Conservation (phyloP, 2,113 vertebrate genomes). For the Xyliphius kryptos region DNA sequence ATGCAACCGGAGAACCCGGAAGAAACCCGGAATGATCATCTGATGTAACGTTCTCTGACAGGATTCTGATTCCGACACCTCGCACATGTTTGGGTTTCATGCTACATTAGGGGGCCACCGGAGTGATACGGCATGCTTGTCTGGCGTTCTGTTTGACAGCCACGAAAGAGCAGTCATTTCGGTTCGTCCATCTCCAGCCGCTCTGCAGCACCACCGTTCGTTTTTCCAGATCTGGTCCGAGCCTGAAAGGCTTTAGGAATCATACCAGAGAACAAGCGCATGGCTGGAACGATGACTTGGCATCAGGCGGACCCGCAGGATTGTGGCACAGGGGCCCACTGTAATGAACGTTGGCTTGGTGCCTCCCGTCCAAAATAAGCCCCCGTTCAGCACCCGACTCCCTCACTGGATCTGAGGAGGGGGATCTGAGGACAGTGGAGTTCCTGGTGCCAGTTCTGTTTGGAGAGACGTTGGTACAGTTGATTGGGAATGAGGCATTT, state of each 20-base stretch:
- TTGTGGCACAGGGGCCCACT: background rate
- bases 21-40: no score
- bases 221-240: conserved; percentile 11
- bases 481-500: background rate
- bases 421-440: conserved; percentile 11
- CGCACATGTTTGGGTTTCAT: conserved; percentile 29
- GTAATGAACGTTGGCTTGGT: conserved; percentile 2
- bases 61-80: no score
- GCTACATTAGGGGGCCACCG: conserved; percentile 2
- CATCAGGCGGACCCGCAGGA: background rate
- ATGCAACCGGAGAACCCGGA: no score
- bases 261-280: conserved; percentile 18
- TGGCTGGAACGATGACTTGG: conserved; percentile 13
- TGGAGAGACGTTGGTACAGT: background rate
- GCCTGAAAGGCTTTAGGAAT: conserved; percentile 13
- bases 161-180: conserved; percentile 27
- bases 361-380: conserved; percentile 1
- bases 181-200: conserved; percentile 31
- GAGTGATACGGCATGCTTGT: conserved; percentile 21
- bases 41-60: no score
- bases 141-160: conserved; percentile 32
- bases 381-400: background rate
- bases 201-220: background rate
- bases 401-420: background rate
- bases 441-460: background rate